Conservation (phyloP, 2,888 invertebrate genomes). For the Pristionchus entomophagus region DNA sequence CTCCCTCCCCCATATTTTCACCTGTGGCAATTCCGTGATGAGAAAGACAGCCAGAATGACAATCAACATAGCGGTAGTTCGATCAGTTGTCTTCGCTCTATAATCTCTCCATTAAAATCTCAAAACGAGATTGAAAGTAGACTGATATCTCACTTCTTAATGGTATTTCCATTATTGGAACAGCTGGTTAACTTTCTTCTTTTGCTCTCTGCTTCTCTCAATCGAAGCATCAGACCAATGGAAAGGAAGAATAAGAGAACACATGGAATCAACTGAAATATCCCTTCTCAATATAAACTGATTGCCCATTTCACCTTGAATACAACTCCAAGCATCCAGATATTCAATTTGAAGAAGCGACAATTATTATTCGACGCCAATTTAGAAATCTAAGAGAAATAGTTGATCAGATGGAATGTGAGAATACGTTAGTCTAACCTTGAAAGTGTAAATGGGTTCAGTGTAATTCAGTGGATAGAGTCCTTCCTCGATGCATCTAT, state of each 20-base stretch:
- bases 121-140: no score
- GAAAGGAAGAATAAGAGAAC: constrained; percentile 67
- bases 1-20: constrained; percentile 66
- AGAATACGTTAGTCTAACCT: constrained; percentile 56
- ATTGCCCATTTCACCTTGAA: constrained; percentile 64
- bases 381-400: constrained; percentile 54
- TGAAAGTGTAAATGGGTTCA: constrained; percentile 67
- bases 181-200: constrained; percentile 62
- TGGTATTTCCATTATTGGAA: constrained; percentile 39
- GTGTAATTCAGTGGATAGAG: constrained; percentile 58
- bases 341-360: constrained; percentile 70
- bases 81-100: constrained; percentile 76
- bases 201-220: constrained; percentile 70
- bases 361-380: constrained; percentile 67
- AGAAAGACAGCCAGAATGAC: constrained; percentile 86
- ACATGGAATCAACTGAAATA: constrained; percentile 71
- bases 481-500: constrained; percentile 50
- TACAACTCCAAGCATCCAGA: constrained; percentile 73
- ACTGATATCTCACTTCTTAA: neutral
- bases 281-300: neutral
- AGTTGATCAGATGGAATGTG: neutral
- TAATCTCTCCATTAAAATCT: no score
- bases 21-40: constrained; percentile 83
- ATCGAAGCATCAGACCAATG: constrained; percentile 66
- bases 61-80: constrained; percentile 86